Evolutionary conservation across 2,797 vertebrate genomes (phyloP), one percentile per base, ranked within the genome.

Genomic region (Harpagifer antarcticus): DNA sequence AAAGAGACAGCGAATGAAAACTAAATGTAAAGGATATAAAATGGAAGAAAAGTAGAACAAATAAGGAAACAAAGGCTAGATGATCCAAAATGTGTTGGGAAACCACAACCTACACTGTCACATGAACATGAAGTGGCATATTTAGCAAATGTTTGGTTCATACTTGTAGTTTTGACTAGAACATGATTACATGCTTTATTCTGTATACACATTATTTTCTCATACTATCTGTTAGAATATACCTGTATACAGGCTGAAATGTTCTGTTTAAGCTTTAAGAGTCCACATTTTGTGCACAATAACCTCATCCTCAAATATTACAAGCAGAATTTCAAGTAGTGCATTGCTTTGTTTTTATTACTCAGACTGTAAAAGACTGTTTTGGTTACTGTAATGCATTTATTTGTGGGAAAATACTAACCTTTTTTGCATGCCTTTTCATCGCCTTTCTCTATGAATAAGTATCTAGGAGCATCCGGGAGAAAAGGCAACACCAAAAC

Each of bases 381-480:
- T n/a, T 42, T 49, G 2, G 19, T 44, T 13, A 9, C 33, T 12
- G 14, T 20, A 15, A 9, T 74, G 37, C 4, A 19, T 54, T 3
- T 10, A n/a, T 47, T 23, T 23, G 1, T 3, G 10, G 17, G 47
- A 65, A 15, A 10, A 53, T 15, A 62, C 78, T 20, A 45, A 97
- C 96, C 96, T 92, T 91, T 94, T 68, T 86, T 91, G 82, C 96
- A 97, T 2, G 81, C 89, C 19, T 93, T 84, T 3, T 91, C 91
- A 8, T 96, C 92, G 17, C 90, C 89, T 81, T 92, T 95, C 85
- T 97, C 96, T 67, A 97, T 96, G 67, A 96, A 92, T 63, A 95
- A 88, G 72, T 96, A 96, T 88, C 95, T 89, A 31, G 96, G 96
- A 3, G 96, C 92, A n/a, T 97, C 96, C 15, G 96, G 96, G 73